Evolutionary conservation across 2,888 invertebrate genomes (phyloP), one percentile per base, ranked within the genome.

Genomic region (Ormyrus pomaceus): DNA sequence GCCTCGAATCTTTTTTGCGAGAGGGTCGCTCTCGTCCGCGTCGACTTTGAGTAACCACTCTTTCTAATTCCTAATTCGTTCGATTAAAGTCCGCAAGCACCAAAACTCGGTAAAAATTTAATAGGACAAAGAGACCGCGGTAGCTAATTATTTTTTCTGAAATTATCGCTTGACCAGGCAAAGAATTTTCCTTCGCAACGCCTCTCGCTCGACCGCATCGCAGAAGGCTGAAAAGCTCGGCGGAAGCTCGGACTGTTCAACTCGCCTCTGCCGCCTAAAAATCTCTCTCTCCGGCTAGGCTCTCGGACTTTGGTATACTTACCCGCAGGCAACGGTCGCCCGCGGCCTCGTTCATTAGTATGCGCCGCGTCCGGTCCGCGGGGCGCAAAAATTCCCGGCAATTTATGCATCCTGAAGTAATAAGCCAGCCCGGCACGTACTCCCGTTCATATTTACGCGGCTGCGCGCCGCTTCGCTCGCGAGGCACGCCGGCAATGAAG

Each of bases 401-500:
- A 79, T 73, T 79, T 79, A 71, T 73, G 78, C 78, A 79, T 79
- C 78, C 78, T 55, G 34, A 62, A 56, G 73, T 79, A 72, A 68
- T 79, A 73, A 79, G 68, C 68, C 48, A 13, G 58, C 50, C 13
- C 9, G 51, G 13, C 64, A 64, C 55, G 56, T 73, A 64, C 56
- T 73, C 62, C 53, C 72, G 64, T 58, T 56, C 58, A 64, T 66
- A 74, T 66, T 66, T 58, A 66, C 58, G 58, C 59, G 34, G 19
- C 9, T 10, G 9, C n/a, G 8, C 19, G 9, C 59, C 19, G 34
- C 48, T 19, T 51, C 58, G 19, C 1, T 1, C 19, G 19, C 19
- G 19, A 19, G 1, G 19, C 19, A 19, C 13, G 13, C 1, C 19
- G 19, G 68, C 59, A 61, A 75, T 75, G 75, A 75, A 66, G 75